Conservation (phyloP, 30 jellyfish, hydroid and myxozoan genomes). For the Turritopsis rubra region DNA sequence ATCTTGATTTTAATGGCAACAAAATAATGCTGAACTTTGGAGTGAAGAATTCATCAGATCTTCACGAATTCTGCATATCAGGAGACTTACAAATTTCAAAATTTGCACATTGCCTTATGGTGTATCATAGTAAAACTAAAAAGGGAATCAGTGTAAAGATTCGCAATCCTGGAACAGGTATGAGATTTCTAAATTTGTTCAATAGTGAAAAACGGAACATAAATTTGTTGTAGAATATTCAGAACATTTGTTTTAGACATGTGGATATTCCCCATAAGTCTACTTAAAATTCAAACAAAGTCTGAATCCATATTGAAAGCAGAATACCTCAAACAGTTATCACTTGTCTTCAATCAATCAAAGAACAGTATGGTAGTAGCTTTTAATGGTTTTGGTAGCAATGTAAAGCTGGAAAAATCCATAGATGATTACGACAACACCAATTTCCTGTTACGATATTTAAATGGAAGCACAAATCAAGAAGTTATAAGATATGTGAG, state of each 20-base stretch:
- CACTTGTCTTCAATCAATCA: not conserved
- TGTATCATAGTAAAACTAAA: not conserved
- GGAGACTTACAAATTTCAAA: not conserved
- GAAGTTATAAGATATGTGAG: not conserved
- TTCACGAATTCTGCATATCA: constrained; percentile 7
- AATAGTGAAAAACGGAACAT: too few relatives aligned
- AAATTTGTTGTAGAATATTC: too few relatives aligned
- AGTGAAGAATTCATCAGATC: not conserved
- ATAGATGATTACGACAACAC: not conserved
- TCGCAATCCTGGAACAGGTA: not conserved
- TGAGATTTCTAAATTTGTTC: not conserved
- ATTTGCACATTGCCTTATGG: not conserved
- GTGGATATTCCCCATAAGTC: not conserved
- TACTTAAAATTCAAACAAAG: not conserved
- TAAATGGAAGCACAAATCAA: not conserved
- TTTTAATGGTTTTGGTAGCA: not conserved
- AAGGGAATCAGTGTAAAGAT: not conserved
- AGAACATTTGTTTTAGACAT: too few relatives aligned
- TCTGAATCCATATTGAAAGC: not conserved
- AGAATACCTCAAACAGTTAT: not conserved
- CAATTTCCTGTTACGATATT: not conserved
- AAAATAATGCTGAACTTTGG: not conserved
- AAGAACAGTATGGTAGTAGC: not conserved
- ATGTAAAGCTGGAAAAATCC: not conserved
- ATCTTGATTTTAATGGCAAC: not conserved